phyloP scores from a whole-genome alignment of 2,797 vertebrate species.

The Octomys mimax region DNA sequence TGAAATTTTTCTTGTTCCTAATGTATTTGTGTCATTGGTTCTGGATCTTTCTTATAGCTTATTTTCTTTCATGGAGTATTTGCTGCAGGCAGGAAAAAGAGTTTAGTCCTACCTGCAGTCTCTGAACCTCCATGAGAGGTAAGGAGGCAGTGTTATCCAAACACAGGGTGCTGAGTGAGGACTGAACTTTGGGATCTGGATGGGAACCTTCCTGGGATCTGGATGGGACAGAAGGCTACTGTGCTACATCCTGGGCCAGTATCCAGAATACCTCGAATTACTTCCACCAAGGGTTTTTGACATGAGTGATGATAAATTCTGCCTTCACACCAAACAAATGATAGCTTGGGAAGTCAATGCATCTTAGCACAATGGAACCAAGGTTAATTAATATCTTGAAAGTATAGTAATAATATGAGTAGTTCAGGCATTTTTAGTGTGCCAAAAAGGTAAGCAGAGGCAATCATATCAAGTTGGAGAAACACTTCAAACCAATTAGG shows the following conservation, averaged over 20 bases:
- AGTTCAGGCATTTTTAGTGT: constrained; percentile 34
- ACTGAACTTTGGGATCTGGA: not conserved
- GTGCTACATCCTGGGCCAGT: not conserved
- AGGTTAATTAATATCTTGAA: not conserved
- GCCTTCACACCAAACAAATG: not conserved
- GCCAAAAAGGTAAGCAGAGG: constrained; percentile 23
- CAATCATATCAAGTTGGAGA: constrained; percentile 34
- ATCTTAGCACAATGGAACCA: not conserved
- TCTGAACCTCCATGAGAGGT: not conserved
- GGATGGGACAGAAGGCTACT: not conserved
- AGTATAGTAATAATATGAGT: not conserved
- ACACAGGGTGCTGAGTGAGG: not conserved
- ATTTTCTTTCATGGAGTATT: constrained; percentile 11
- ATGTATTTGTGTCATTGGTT: not conserved
- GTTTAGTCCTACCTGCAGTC: not conserved
- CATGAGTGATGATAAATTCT: not conserved
- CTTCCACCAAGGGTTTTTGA: not conserved
- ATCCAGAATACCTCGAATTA: constrained; percentile 6
- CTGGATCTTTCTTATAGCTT: not conserved
- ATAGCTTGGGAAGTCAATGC: constrained; percentile 48
- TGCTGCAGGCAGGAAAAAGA: not conserved
- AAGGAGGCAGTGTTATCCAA: not conserved
- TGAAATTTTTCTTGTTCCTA: not conserved
- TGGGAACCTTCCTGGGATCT: not conserved
- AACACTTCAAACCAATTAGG: constrained; percentile 27